Evolutionary conservation across 2,888 invertebrate genomes (phyloP).

Genomic region (Fabriciana adippe): DNA sequence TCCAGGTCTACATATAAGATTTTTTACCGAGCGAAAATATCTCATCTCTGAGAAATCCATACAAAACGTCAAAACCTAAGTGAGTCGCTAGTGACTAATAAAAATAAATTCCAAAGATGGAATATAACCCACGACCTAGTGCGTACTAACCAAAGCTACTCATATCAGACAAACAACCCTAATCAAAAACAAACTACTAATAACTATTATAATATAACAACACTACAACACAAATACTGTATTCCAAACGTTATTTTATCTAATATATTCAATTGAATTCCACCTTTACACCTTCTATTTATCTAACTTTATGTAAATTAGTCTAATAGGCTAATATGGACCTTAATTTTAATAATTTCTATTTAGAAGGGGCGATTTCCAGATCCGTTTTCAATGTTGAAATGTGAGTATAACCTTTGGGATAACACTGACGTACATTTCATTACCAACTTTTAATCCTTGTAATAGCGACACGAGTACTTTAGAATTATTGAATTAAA

Average conservation of each 20-base stretch:
- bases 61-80: too few species aligned
- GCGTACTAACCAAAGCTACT: too few species aligned
- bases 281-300: slow-evolving; percentile 26
- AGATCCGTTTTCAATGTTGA: slow-evolving; percentile 30
- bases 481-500: slow-evolving; percentile 7
- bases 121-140: too few species aligned
- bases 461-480: slow-evolving; percentile 18
- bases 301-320: slow-evolving; percentile 33
- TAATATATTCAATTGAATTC: slow-evolving; percentile 17
- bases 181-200: too few species aligned
- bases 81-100: too few species aligned
- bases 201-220: neutral
- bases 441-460: slow-evolving; percentile 32
- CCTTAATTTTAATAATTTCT: slow-evolving; percentile 39
- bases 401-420: slow-evolving; percentile 31
- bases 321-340: slow-evolving; percentile 28
- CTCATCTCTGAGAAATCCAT: too few species aligned
- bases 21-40: too few species aligned
- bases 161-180: too few species aligned
- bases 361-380: slow-evolving; percentile 29
- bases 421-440: slow-evolving; percentile 26
- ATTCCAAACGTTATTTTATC: neutral
- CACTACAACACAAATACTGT: neutral
- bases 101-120: too few species aligned
- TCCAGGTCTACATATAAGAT: too few species aligned